Evolutionary conservation across 2,888 invertebrate species (phyloP), one percentile per base, ranked within the genome.

Genomic region (Neoscelio sp.): DNA sequence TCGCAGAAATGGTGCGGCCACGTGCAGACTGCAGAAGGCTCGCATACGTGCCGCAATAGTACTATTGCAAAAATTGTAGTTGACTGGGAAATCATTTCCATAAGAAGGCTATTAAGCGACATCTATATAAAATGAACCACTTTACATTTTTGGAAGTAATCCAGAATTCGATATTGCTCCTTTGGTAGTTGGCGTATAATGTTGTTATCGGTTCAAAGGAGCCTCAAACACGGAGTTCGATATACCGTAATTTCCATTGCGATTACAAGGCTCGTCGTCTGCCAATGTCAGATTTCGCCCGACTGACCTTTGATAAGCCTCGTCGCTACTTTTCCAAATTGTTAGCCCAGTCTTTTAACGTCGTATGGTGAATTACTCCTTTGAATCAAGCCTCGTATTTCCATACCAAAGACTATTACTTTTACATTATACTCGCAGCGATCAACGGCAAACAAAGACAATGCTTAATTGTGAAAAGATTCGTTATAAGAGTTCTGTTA

Each of bases 71-170:
- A n/a, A n/a, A n/a, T n/a, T n/a, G n/a, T n/a, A n/a, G n/a, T n/a
- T n/a, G n/a, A n/a, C n/a, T n/a, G n/a, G n/a, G n/a, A n/a, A n/a
- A n/a, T 68, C 30, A 58, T 58, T 58, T 68, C n/a, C 68, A 68
- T 48, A 30, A 46, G 48, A 48, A 40, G 1, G 12, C 54, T 56
- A 56, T 67, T 44, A 67, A 35, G 26, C 18, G 3, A 2, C 30
- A 35, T 56, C 44, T 56, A 26, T 46, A 54, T 17, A n/a, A 30
- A 50, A 50, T 71, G 50, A 60, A 60, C 60, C 48, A 48, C 40
- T 68, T 68, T 58, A 28, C 38, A 70, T 17, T 70, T 70, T 70
- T 70, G 58, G 70, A 58, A 2, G 26, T 38, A 71, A 54, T 62
- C 62, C 60, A 71, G 10, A 42, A 28, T 42, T 44, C 44, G 44